phyloP scores from a whole-genome alignment of 2,888 invertebrate species.

The Lycophotia porphyrea region DNA sequence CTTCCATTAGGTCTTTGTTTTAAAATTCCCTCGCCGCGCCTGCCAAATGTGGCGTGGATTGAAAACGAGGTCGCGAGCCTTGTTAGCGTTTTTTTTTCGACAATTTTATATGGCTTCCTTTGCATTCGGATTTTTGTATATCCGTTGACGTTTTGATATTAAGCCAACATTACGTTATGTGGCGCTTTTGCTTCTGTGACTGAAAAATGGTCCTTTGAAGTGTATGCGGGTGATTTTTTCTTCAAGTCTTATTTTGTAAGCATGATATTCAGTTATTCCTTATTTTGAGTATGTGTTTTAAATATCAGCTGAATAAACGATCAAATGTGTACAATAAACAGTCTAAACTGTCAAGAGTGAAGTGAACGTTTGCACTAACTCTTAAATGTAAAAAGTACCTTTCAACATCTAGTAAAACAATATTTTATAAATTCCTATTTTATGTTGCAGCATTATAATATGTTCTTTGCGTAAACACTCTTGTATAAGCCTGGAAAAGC shows the following conservation, averaged over 20 bases:
- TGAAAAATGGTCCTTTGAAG: conserved; percentile 22
- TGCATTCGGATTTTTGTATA: conserved; percentile 59
- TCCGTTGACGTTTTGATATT: conserved; percentile 55
- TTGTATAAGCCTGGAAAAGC: background rate
- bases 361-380: background rate
- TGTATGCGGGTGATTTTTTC: background rate
- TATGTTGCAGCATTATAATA: background rate
- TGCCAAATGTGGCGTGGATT: conserved; percentile 80
- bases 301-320: no score
- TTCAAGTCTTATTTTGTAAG: background rate
- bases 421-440: background rate
- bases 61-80: conserved; percentile 74
- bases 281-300: background rate
- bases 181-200: conserved; percentile 23
- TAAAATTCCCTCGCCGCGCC: conserved; percentile 76
- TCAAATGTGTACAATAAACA: background rate
- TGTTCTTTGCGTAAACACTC: background rate
- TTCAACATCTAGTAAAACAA: background rate
- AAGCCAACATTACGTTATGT: conserved; percentile 56
- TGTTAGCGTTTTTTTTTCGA: conserved; percentile 66
- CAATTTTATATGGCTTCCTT: conserved; percentile 66
- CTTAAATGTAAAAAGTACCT: background rate
- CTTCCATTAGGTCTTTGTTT: conserved; percentile 76
- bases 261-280: background rate
- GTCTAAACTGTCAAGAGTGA: no score